phyloP scores from a whole-genome alignment of 2,888 invertebrate genomes.

The Acholoe squamosa region DNA sequence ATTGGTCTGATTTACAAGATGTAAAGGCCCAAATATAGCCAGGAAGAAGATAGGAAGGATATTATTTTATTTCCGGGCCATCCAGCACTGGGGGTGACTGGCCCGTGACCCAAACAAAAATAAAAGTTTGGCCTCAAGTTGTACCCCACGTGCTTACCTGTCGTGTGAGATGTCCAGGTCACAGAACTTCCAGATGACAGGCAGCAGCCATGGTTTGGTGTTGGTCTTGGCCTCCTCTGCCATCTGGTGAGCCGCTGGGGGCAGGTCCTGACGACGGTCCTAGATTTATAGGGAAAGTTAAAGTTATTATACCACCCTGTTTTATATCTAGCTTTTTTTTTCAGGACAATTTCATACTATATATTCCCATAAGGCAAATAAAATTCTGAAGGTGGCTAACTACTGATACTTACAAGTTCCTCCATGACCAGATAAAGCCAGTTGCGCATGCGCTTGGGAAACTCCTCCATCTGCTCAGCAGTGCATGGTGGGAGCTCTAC shows the following conservation, averaged over 20 bases:
- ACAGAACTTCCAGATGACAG: slow-evolving; percentile 98
- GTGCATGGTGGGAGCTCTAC: slow-evolving; percentile 85
- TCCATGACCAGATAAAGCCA: slow-evolving; percentile 99
- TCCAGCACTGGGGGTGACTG: no score
- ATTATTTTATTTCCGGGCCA: no score
- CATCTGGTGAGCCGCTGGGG: slow-evolving; percentile 40
- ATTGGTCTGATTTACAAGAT: no score
- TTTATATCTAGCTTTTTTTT: not conserved
- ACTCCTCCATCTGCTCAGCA: slow-evolving; percentile 94
- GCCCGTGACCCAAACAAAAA: no score
- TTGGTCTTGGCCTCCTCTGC: slow-evolving; percentile 64
- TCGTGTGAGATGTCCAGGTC: slow-evolving; percentile 88
- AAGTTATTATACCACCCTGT: not conserved
- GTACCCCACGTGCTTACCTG: slow-evolving; percentile 66
- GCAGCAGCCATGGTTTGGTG: slow-evolving; percentile 65
- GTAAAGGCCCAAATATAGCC: no score
- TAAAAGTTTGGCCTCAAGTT: no score
- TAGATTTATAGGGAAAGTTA: not conserved
- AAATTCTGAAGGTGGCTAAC: no score
- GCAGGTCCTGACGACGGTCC: slow-evolving; percentile 65
- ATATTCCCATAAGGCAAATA: no score
- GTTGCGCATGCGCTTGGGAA: slow-evolving; percentile 97
- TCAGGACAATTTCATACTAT: not conserved
- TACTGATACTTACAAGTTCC: slow-evolving; percentile 90
- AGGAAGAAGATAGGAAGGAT: no score